Base-by-base conservation (phyloP, 2,113 vertebrate genomes). In the Psilopsiagon aymara region DNA sequence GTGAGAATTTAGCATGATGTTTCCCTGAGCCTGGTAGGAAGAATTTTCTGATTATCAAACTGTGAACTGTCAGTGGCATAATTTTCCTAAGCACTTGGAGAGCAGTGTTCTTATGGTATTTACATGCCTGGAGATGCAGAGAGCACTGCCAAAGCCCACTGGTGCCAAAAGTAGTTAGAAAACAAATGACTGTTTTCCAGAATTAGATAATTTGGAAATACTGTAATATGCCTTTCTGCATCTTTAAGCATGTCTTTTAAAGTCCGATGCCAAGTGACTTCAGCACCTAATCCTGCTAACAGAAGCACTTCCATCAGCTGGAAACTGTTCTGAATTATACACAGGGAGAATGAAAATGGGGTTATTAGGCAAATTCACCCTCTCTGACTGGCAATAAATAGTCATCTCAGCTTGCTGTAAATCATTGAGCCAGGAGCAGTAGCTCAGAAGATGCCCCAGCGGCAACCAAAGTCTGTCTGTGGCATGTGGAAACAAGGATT, bases 11-110 rank as follows among this genome's bases (percentile, higher is more conserved):
- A 83, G 43, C 24, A 8, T 33, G 25, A 76, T 46, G 24, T 55
- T 60, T 88, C 23, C 37, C 46, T 25, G 20, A 83, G 27, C 57
- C 53, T 46, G 47, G 57, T 77, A 41, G 21, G 46, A 27, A 57
- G 44, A 91, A 75, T 89, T 87, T 93, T 90, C 85, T 86, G 57
- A 73, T 73, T 86, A 88, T 64, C 47, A 69, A 47, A 93, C 69
- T 82, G 62, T 90, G 62, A 96, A 79, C 31, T 62, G 28, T 73
- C 55, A 86, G 69, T 59, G 35, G 64, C n/a, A 51, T 73, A 63
- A 82, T 86, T 74, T 94, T 81, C 55, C 52, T 52, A 63, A 84
- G 86, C 44, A 44, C 35, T 62, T 7, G 4, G 35, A 62, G n/a
- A 90, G 24, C 18, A 79, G 21, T 11, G 11, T 57, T 90, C 28